Percentiles rank a stretch among this genome's conserved stretches.
Evolutionary conservation across 2,888 invertebrate species (phyloP).

Genomic region (Tineola bisselliella): DNA sequence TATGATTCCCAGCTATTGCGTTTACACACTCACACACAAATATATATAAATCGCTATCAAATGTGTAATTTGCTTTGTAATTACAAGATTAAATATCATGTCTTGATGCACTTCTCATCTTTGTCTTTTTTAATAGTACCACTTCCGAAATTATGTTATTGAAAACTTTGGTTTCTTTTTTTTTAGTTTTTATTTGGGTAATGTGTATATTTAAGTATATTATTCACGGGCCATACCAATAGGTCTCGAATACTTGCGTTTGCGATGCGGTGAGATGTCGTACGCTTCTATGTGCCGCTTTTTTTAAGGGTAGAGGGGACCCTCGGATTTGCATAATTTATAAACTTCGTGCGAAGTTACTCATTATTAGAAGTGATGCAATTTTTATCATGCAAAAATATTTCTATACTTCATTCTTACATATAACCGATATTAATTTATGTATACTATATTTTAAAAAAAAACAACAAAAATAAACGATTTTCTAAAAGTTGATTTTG

Average conservation of each 20-base stretch:
- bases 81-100: neutral
- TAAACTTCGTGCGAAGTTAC: constrained; percentile 25
- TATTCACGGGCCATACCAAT: neutral
- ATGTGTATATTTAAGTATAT: neutral
- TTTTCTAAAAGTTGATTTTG: constrained; percentile 6
- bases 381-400: constrained; percentile 25
- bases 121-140: neutral
- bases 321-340: neutral
- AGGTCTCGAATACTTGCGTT: neutral
- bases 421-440: constrained; percentile 12
- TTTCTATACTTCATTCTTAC: constrained; percentile 18
- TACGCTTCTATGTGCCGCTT: neutral
- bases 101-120: neutral
- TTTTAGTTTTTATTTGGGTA: neutral
- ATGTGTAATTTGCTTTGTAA: neutral
- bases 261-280: neutral
- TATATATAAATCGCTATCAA: neutral
- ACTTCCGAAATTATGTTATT: neutral
- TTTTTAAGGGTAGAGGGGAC: neutral
- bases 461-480: neutral
- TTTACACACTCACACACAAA: neutral
- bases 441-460: constrained; percentile 11
- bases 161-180: neutral
- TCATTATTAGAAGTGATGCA: constrained; percentile 29
- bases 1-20: neutral